Conservation (phyloP, 2,888 invertebrate genomes). For the Tridacna crocea region DNA sequence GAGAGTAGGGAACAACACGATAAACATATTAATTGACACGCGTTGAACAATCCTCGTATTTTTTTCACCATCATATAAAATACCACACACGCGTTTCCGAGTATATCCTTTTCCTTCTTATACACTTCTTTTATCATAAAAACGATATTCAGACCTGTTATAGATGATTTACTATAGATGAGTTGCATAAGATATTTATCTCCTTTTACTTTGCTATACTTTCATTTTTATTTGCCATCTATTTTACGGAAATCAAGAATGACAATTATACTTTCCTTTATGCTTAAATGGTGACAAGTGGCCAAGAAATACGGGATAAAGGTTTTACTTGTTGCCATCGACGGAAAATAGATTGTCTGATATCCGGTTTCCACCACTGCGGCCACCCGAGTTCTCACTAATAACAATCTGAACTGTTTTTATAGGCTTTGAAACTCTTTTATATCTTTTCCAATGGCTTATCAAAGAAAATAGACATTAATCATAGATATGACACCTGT, state of each 20-base stretch:
- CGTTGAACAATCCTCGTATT: conserved; percentile 4
- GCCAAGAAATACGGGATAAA: no score
- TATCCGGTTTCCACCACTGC: background rate
- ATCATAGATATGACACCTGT: conserved; percentile 26
- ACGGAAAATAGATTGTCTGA: background rate
- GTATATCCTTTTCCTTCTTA: background rate
- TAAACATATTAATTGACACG: conserved; percentile 7
- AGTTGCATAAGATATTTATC: no score
- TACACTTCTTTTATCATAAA: no score
- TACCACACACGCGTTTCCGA: conserved; percentile 17
- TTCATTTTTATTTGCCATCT: no score
- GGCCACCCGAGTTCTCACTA: background rate
- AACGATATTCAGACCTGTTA: no score
- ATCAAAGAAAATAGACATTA: conserved; percentile 11
- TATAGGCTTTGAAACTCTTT: background rate
- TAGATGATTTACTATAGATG: no score
- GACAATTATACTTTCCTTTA: no score
- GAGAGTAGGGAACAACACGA: background rate
- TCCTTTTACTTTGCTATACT: no score
- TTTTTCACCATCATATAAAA: conserved; percentile 6
- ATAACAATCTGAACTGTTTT: background rate
- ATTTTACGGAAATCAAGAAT: no score
- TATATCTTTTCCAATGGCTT: conserved; percentile 15
- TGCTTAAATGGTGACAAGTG: no score
- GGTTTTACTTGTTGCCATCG: background rate